A percentile compares a stretch with the other conserved stretches of the same genome.
phyloP scores from a whole-genome alignment of 2,888 invertebrate genomes.

The Eledona agricola region DNA sequence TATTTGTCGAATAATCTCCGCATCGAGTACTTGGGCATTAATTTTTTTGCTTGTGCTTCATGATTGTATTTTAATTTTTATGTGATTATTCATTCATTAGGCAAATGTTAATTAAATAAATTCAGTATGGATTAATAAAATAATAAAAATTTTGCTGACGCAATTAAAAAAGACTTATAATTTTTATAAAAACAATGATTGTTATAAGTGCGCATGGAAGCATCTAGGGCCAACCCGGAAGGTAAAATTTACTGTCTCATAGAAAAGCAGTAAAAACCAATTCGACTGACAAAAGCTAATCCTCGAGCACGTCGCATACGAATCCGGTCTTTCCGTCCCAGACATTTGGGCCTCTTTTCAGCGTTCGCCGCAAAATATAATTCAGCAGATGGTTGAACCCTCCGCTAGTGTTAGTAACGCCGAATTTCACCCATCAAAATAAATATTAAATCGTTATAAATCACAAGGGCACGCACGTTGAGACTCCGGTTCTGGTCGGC shows the following conservation, averaged over 20 bases:
- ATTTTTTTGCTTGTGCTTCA: too few relatives aligned
- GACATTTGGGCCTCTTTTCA: slow-evolving; percentile 44
- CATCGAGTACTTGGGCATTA: too few relatives aligned
- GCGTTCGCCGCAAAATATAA: slow-evolving; percentile 56
- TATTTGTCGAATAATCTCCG: too few relatives aligned
- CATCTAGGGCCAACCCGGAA: slow-evolving; percentile 25
- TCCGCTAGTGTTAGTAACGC: slow-evolving; percentile 62
- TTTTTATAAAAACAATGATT: too few relatives aligned
- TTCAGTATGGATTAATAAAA: too few relatives aligned
- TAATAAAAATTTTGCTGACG: too few relatives aligned
- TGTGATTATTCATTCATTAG: too few relatives aligned
- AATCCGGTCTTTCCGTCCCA: slow-evolving; percentile 48
- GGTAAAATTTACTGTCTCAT: slow-evolving; percentile 50
- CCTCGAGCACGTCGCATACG: slow-evolving; percentile 46
- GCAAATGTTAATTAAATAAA: too few relatives aligned
- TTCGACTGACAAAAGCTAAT: slow-evolving; percentile 55
- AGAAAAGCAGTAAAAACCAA: slow-evolving; percentile 59
- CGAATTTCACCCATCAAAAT: slow-evolving; percentile 65
- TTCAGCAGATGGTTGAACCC: slow-evolving; percentile 61
- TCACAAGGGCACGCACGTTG: slow-evolving; percentile 53
- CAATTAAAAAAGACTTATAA: too few relatives aligned
- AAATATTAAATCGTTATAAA: slow-evolving; percentile 65
- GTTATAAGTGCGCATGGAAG: slow-evolving; percentile 5
- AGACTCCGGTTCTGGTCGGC: slow-evolving; percentile 45
- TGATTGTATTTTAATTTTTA: too few relatives aligned